Percentiles rank a stretch among this genome's conserved stretches.
Conservation (phyloP, 1,140 invertebrate genomes). For the Aphaenogaster ashmeadi region DNA sequence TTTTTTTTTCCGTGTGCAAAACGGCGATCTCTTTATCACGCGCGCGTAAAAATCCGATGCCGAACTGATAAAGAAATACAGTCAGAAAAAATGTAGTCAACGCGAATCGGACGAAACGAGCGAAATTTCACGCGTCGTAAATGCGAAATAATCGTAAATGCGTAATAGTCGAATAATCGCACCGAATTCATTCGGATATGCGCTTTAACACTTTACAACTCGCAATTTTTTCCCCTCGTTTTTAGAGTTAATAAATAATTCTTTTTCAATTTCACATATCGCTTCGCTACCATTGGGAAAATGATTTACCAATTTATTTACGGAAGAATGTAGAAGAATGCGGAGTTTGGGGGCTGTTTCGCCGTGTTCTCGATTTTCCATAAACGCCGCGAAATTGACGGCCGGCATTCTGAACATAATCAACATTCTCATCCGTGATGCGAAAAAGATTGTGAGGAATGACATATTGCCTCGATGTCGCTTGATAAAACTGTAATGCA, state of each 20-base stretch:
- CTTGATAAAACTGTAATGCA: slow-evolving; percentile 30
- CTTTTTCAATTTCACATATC: not conserved
- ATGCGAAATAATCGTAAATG: not conserved
- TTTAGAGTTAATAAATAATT: slow-evolving; percentile 4
- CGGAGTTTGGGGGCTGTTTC: not conserved
- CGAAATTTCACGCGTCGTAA: not conserved
- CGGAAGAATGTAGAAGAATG: not conserved
- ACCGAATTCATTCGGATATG: not conserved
- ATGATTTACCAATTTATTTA: not conserved
- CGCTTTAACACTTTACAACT: slow-evolving; percentile 17
- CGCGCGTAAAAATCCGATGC: not conserved
- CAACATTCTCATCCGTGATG: slow-evolving; percentile 8
- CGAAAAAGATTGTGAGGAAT: slow-evolving; percentile 9
- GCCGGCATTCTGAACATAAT: not conserved
- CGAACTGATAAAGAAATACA: not conserved
- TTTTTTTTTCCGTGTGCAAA: not conserved
- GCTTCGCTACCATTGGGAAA: not conserved
- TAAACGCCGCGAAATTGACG: not conserved
- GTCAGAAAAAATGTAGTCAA: not conserved
- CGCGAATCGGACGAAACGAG: not conserved
- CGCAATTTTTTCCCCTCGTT: not conserved
- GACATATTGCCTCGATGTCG: not conserved
- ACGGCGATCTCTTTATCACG: no score
- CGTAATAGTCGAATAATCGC: slow-evolving; percentile 9
- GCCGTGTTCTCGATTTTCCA: not conserved